Evolutionary conservation across 2,113 vertebrate species (phyloP).

Genomic region (Phalacrocorax brasilianus): DNA sequence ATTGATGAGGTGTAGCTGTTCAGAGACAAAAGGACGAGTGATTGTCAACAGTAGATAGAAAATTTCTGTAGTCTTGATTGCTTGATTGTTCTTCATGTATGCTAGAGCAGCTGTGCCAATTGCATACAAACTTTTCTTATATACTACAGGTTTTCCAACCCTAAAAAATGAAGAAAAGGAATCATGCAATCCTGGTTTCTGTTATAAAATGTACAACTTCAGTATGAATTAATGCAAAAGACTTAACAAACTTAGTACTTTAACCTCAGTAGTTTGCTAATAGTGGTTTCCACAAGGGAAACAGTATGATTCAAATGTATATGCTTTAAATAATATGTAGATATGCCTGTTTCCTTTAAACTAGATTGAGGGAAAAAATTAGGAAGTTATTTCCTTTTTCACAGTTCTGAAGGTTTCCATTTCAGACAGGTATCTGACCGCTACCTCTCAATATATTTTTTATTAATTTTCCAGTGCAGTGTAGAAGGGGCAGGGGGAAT

Average conservation of each 20-base stretch:
- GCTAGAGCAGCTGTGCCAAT: neutral
- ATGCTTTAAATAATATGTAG: neutral
- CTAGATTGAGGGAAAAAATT: neutral
- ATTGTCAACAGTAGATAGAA: neutral
- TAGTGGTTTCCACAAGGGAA: neutral
- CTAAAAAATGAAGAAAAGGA: neutral
- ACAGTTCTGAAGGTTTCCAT: neutral
- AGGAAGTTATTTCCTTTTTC: neutral
- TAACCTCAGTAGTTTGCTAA: neutral
- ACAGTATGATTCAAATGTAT: neutral
- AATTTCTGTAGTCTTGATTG: neutral
- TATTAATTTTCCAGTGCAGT: neutral
- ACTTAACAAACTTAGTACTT: neutral
- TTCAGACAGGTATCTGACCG: neutral
- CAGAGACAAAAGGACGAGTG: neutral
- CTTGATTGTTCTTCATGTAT: neutral
- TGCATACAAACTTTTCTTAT: neutral
- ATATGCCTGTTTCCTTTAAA: neutral
- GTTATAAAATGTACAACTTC: neutral
- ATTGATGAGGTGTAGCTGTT: neutral
- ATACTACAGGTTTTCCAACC: neutral
- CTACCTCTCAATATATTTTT: neutral
- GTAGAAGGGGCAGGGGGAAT: neutral
- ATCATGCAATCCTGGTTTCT: neutral
- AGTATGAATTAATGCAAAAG: neutral